Conservation (phyloP, 2,797 vertebrate genomes). For the Galago senegalensis region DNA sequence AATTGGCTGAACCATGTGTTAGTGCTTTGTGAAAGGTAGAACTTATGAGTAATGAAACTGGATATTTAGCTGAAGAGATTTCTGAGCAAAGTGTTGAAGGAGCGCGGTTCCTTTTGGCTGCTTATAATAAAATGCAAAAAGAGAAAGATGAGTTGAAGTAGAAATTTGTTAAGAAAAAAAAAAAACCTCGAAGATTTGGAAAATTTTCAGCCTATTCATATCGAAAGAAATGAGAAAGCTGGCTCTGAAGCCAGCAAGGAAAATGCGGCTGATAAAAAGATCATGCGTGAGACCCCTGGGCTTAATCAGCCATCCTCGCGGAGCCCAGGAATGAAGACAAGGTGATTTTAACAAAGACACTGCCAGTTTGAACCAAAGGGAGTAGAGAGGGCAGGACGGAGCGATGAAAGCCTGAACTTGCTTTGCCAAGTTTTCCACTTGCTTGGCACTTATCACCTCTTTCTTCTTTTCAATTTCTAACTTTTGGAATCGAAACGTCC, state of each 20-base stretch:
- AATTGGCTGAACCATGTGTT: not conserved
- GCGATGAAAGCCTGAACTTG: not conserved
- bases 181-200: not conserved
- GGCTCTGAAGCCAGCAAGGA: not conserved
- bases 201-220: not conserved
- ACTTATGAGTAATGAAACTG: not conserved
- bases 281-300: not conserved
- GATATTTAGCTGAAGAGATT: not conserved
- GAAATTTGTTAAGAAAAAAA: not conserved
- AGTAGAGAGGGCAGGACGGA: not conserved
- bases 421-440: not conserved
- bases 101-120: not conserved
- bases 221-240: not conserved
- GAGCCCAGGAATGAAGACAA: not conserved
- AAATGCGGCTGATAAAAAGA: not conserved
- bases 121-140: not conserved
- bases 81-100: conserved; percentile 4
- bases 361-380: not conserved
- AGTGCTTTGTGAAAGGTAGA: not conserved
- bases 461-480: not conserved
- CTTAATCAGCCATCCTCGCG: not conserved
- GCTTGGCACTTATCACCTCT: not conserved
- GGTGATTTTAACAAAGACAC: not conserved
- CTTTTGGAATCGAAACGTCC: not conserved
- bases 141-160: not conserved